Evolutionary conservation across 2,888 invertebrate genomes (phyloP).

Genomic region (Noctua comes): DNA sequence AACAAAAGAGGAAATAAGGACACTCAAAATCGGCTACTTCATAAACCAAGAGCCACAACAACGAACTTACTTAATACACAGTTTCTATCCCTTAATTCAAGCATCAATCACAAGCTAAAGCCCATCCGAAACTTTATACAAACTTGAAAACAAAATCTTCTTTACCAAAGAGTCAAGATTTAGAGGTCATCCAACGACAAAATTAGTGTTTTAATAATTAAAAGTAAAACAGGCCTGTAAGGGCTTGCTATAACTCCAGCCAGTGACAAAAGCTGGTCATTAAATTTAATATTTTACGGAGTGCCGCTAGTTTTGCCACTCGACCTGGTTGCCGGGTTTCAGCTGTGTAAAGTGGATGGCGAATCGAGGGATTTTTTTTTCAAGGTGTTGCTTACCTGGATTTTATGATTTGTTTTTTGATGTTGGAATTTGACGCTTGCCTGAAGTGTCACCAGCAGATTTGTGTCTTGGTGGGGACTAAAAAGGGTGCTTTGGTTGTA

Average conservation of each 20-base stretch:
- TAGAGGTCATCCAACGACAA: conserved; percentile 61
- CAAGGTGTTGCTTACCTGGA: conserved; percentile 17
- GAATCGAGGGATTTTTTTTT: conserved; percentile 39
- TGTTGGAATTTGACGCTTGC: background rate
- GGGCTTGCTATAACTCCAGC: conserved; percentile 65
- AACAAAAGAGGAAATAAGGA: conserved; percentile 8
- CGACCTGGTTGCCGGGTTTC: conserved; percentile 71
- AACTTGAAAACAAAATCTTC: conserved; percentile 63
- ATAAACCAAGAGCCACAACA: conserved; percentile 17
- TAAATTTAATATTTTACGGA: conserved; percentile 83
- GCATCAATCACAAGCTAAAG: conserved; percentile 44
- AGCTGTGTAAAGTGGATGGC: conserved; percentile 41
- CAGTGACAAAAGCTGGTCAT: conserved; percentile 80
- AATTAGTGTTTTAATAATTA: conserved; percentile 79
- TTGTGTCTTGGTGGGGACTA: background rate
- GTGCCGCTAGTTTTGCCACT: conserved; percentile 75
- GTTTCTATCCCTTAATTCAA: conserved; percentile 27
- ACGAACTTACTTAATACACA: conserved; percentile 11
- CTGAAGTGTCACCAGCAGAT: background rate
- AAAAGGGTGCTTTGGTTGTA: background rate
- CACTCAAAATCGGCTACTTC: background rate
- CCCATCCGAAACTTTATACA: conserved; percentile 23
- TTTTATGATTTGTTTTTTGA: conserved; percentile 19
- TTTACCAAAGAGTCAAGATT: conserved; percentile 39
- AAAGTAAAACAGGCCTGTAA: conserved; percentile 70